These are phyloP conservation scores for Zaprionus africanus DNA, from an alignment of 1,140 invertebrate species.

Conservation along the genomic window DNA sequence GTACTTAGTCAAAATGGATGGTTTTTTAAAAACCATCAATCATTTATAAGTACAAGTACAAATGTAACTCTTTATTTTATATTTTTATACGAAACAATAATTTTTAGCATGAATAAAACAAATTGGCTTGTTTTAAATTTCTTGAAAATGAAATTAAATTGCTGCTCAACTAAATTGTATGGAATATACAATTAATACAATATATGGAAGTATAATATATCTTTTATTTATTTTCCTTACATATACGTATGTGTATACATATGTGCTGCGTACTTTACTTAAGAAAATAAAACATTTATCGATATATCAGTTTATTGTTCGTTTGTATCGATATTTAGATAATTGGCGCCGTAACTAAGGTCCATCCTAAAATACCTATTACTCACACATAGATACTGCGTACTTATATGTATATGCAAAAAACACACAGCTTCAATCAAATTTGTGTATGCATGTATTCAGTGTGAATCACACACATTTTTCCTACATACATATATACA, in stretches of 20 bases:
- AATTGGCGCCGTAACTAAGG: not conserved
- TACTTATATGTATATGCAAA: conserved; percentile 2
- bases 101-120: too few relatives aligned
- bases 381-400: too few relatives aligned
- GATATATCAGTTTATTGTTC: not conserved
- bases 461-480: conserved; percentile 22
- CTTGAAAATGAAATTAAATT: too few relatives aligned
- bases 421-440: conserved; percentile 9
- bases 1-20: not conserved
- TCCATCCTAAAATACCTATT: conserved; percentile 15
- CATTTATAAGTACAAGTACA: too few relatives aligned
- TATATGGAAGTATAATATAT: not conserved
- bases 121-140: too few relatives aligned
- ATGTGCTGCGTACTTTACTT: not conserved
- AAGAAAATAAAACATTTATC: not conserved
- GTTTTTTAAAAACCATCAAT: not conserved
- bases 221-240: not conserved
- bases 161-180: too few relatives aligned
- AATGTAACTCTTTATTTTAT: too few relatives aligned
- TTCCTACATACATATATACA: not conserved
- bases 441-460: conserved; percentile 8
- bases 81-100: too few relatives aligned
- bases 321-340: conserved; percentile 1
- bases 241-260: too few relatives aligned
- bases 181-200: not conserved